Evolutionary conservation across 2,888 invertebrate genomes (phyloP), one percentile per base, ranked within the genome.

Genomic region (Hypolimnas misippus): DNA sequence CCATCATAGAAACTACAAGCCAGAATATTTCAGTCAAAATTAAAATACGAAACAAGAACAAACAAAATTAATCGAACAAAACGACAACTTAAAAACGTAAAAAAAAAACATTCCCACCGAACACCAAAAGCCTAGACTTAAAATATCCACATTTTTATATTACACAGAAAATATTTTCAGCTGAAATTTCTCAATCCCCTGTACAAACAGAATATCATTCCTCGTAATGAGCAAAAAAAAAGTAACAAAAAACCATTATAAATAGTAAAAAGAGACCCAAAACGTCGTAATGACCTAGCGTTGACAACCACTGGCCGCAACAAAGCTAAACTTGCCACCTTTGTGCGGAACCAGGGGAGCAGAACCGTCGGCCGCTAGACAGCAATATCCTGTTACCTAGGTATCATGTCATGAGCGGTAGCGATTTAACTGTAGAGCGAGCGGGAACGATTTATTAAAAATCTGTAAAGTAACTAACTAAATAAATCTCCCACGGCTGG

Each of bases 351-450:
- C 63, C 82, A 81, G 78, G 78, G 76, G 78, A 84, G 79, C 85
- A 82, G 77, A 73, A 73, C 69, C 44, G 44, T 46, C 69, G 74
- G 77, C 73, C 77, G 76, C 76, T 74, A 75, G 81, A 81, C 86
- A 78, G 81, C 79, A 85, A 86, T 89, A 89, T 89, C 88, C 85
- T 83, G 82, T 88, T 86, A 78, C 87, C 59, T 54, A 53, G 53
- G 56, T 52, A 35, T 7, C 60, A 71, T 73, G 70, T 52, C 44
- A 71, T 35, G 62, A 67, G 73, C 67, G 70, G 38, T 14, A 51
- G 53, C 70, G 73, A 40, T 57, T 54, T 46, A 6, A 25, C n/a
- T 46, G 2, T 12, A 12, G 21, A 46, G 2, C 21, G 14, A 40
- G 38, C 14, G 14, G 1, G 3, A 40, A n/a, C 38, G 38, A 40